A percentile compares a stretch with the other conserved stretches of the same genome.
phyloP scores from a whole-genome alignment of 2,113 vertebrate species.

The Chunga burmeisteri region DNA sequence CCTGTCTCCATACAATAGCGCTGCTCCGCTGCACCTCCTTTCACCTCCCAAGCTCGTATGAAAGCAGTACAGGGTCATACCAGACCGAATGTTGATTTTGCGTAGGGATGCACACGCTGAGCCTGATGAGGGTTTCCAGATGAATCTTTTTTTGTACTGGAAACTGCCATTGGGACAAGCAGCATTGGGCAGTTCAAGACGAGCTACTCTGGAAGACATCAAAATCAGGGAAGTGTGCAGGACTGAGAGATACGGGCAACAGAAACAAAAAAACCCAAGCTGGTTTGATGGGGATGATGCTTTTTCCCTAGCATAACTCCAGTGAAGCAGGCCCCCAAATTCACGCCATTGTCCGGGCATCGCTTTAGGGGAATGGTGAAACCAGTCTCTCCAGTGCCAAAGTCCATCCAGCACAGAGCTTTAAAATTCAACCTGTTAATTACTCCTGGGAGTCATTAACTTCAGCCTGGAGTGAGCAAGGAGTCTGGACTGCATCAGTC shows the following conservation, averaged over 20 bases:
- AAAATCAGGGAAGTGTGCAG: not conserved
- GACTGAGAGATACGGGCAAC: not conserved
- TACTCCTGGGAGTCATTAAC: conserved; percentile 24
- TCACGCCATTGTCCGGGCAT: not conserved
- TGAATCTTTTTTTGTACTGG: not conserved
- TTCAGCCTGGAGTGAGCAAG: not conserved
- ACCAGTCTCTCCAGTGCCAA: not conserved
- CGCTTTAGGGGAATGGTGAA: not conserved
- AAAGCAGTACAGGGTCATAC: not conserved
- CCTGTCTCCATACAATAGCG: not conserved
- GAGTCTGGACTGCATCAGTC: not conserved
- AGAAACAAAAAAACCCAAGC: not conserved
- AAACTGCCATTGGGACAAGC: not conserved
- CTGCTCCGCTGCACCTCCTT: not conserved
- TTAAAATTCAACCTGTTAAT: not conserved
- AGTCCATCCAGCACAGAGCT: not conserved
- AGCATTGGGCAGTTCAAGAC: not conserved
- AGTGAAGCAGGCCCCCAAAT: not conserved
- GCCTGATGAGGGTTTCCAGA: not conserved
- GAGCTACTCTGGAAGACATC: not conserved
- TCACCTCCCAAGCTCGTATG: not conserved
- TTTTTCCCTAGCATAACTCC: not conserved
- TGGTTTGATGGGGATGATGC: not conserved
- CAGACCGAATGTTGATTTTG: not conserved
- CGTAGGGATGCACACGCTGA: not conserved